Conservation (phyloP, 1,140 invertebrate genomes). For the Callitettix versicolor region DNA sequence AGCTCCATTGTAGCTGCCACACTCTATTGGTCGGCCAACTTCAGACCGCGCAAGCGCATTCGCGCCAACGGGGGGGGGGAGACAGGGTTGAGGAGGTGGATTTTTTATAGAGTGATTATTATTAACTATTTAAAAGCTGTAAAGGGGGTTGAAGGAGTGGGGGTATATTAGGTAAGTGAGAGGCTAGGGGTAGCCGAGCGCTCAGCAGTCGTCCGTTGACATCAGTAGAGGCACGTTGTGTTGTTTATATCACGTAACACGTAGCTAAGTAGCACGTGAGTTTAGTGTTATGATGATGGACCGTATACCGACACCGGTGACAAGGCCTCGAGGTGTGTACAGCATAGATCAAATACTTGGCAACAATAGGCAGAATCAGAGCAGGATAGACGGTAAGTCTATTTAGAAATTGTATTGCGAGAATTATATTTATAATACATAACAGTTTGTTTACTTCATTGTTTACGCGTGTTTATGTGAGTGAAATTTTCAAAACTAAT, state of each 20-base stretch:
- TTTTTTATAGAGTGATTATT: constrained; percentile 11
- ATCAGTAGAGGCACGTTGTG: too few relatives aligned
- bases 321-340: constrained; percentile 16
- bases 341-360: constrained; percentile 23
- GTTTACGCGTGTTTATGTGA: too few relatives aligned
- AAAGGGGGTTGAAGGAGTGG: background rate
- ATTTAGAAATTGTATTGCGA: too few relatives aligned
- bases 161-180: background rate
- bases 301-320: background rate
- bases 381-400: background rate
- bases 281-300: background rate
- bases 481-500: too few relatives aligned
- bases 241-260: too few relatives aligned
- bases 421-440: too few relatives aligned
- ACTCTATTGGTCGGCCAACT: too few relatives aligned
- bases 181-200: background rate
- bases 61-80: background rate
- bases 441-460: too few relatives aligned
- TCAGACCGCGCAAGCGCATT: background rate
- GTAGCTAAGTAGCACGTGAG: too few relatives aligned
- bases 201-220: too few relatives aligned
- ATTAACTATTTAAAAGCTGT: constrained; percentile 13
- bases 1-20: too few relatives aligned
- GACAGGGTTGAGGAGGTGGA: background rate
- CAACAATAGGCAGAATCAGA: constrained; percentile 11